phyloP scores from a whole-genome alignment of 2,797 vertebrate species.

The Menidia menidia region DNA sequence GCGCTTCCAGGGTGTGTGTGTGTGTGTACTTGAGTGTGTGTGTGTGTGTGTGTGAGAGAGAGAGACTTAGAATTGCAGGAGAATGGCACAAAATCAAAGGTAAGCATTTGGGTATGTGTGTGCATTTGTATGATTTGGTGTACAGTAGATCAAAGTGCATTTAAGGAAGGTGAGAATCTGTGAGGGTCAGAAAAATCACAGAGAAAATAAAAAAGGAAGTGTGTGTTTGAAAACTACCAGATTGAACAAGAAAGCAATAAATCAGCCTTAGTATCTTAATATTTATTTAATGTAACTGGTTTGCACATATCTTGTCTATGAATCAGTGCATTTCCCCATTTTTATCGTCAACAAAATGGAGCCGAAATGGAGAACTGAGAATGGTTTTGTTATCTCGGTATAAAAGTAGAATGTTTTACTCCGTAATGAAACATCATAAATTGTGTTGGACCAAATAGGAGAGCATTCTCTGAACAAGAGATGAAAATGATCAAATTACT shows the following conservation, averaged over 20 bases:
- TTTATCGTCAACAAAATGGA: constrained; percentile 34
- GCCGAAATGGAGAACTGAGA: constrained; percentile 24
- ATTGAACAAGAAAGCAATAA: constrained; percentile 55
- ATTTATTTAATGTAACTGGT: constrained; percentile 34
- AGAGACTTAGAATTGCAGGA: constrained; percentile 20
- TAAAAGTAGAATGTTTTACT: constrained; percentile 20
- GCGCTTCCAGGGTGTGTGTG: constrained; percentile 42
- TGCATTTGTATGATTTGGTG: constrained; percentile 13
- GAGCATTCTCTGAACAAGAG: background rate
- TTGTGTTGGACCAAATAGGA: background rate
- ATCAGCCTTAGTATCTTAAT: constrained; percentile 47
- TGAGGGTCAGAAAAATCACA: constrained; percentile 67
- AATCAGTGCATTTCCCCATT: constrained; percentile 24
- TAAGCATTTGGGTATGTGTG: constrained; percentile 29
- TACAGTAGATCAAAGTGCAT: constrained; percentile 37
- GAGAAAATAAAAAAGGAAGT: constrained; percentile 58
- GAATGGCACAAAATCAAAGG: constrained; percentile 54
- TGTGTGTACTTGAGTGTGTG: constrained; percentile 20
- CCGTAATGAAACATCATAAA: constrained; percentile 7
- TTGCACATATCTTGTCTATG: constrained; percentile 34
- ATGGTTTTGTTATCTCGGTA: constrained; percentile 13
- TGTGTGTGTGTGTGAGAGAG: constrained; percentile 16
- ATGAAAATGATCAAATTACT: constrained; percentile 16
- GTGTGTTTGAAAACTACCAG: constrained; percentile 52
- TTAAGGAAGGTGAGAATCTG: constrained; percentile 60